Evolutionary conservation across 2,888 invertebrate species (phyloP).

Genomic region (Pseudococcus longispinus): DNA sequence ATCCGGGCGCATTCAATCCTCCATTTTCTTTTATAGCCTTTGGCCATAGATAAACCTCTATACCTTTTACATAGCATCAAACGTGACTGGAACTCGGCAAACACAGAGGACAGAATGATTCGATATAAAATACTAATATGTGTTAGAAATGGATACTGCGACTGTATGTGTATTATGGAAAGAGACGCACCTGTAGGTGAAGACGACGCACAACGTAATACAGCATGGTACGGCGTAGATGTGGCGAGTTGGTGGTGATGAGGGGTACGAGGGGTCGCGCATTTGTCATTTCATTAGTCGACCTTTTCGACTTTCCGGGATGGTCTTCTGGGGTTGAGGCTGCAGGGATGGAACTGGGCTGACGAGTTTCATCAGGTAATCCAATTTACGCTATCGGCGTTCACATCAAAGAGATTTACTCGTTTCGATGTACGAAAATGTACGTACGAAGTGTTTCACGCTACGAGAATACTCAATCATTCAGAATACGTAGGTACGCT

Average conservation of each 20-base stretch:
- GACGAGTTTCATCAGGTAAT: neutral
- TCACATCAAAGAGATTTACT: slow-evolving; percentile 11
- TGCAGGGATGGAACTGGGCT: neutral
- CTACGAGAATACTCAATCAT: slow-evolving; percentile 8
- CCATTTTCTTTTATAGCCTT: neutral
- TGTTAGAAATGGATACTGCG: neutral
- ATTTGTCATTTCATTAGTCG: neutral
- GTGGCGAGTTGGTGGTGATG: neutral
- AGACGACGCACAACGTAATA: neutral
- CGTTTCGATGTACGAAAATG: neutral
- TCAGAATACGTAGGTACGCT: neutral
- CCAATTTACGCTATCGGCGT: slow-evolving; percentile 11
- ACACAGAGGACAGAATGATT: neutral
- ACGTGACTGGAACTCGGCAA: slow-evolving; percentile 1
- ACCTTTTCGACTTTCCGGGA: neutral
- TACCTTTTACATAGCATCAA: neutral
- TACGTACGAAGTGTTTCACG: neutral
- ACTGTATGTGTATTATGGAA: neutral
- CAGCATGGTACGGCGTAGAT: neutral
- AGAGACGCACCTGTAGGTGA: neutral
- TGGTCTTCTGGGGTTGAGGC: neutral
- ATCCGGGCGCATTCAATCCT: neutral
- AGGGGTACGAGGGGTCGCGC: neutral
- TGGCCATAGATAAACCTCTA: neutral
- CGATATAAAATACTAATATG: neutral